Percentiles rank a stretch among this genome's conserved stretches.
These are phyloP conservation scores for Thalassophryne amazonica DNA, from an alignment of 2,797 vertebrate genomes.

Conservation along the genomic window DNA sequence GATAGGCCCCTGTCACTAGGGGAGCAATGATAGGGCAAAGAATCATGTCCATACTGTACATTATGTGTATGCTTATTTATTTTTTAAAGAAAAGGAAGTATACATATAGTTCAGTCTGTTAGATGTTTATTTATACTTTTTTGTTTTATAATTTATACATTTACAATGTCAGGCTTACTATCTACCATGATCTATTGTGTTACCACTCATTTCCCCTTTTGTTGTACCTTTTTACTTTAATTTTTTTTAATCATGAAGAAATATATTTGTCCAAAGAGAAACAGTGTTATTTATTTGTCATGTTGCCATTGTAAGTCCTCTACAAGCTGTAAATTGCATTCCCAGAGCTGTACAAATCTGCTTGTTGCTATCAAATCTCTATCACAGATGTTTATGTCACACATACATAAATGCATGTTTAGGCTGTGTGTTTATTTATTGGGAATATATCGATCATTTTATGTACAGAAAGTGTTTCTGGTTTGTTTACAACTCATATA, in stretches of 20 bases:
- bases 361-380: constrained; percentile 81
- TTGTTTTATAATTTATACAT: constrained; percentile 99
- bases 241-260: constrained; percentile 87
- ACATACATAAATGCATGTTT: constrained; percentile 88
- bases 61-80: constrained; percentile 99
- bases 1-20: constrained; percentile 88
- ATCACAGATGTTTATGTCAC: constrained; percentile 88
- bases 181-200: constrained; percentile 88
- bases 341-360: constrained; percentile 87
- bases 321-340: constrained; percentile 95
- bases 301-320: constrained; percentile 88
- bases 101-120: constrained; percentile 98
- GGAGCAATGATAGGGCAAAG: constrained; percentile 86
- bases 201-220: constrained; percentile 66
- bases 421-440: constrained; percentile 98
- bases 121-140: constrained; percentile 99
- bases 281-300: constrained; percentile 99
- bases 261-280: constrained; percentile 99
- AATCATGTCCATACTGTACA: constrained; percentile 99
- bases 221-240: constrained; percentile 55
- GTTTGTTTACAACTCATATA: constrained; percentile 96
- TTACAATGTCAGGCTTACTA: constrained; percentile 97
- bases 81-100: constrained; percentile 96
- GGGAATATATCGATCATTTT: constrained; percentile 87
- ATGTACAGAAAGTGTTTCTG: constrained; percentile 89